Evolutionary conservation across 2,113 vertebrate species (phyloP).

Genomic region (Menidia beryllina): DNA sequence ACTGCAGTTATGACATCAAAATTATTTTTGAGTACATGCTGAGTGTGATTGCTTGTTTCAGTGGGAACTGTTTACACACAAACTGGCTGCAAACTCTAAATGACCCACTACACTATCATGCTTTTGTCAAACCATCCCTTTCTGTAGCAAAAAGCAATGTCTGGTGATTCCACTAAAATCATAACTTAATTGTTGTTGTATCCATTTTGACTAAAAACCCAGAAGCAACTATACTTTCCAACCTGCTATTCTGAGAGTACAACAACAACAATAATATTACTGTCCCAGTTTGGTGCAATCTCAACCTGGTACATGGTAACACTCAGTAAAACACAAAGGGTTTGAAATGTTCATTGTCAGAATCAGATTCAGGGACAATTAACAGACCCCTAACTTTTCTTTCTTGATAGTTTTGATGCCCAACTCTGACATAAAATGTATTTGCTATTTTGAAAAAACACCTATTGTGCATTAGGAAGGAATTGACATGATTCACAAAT

Average conservation of each 20-base stretch:
- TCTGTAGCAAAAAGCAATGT: conserved; percentile 13
- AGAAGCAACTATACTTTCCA: conserved; percentile 6
- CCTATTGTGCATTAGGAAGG: too few species aligned
- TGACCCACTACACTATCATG: conserved; percentile 34
- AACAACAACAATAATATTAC: background rate
- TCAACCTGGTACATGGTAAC: background rate
- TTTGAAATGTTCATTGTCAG: too few species aligned
- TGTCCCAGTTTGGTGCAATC: background rate
- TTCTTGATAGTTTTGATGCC: too few species aligned
- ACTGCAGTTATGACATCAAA: conserved; percentile 25
- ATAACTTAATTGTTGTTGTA: conserved; percentile 2
- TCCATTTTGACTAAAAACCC: background rate
- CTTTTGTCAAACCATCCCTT: conserved; percentile 51
- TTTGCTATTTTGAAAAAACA: too few species aligned
- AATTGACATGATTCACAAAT: background rate
- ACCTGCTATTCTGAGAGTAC: background rate
- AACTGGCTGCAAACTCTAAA: conserved; percentile 43
- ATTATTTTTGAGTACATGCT: conserved; percentile 28
- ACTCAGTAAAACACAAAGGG: too few species aligned
- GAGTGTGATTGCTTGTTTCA: conserved; percentile 6
- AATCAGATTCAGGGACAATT: too few species aligned
- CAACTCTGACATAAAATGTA: too few species aligned
- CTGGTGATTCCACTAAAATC: conserved; percentile 14
- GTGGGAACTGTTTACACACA: conserved; percentile 20
- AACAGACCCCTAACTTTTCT: too few species aligned